Base-by-base conservation (phyloP, 2,797 vertebrate genomes). In the Kryptolebias ocellatus region DNA sequence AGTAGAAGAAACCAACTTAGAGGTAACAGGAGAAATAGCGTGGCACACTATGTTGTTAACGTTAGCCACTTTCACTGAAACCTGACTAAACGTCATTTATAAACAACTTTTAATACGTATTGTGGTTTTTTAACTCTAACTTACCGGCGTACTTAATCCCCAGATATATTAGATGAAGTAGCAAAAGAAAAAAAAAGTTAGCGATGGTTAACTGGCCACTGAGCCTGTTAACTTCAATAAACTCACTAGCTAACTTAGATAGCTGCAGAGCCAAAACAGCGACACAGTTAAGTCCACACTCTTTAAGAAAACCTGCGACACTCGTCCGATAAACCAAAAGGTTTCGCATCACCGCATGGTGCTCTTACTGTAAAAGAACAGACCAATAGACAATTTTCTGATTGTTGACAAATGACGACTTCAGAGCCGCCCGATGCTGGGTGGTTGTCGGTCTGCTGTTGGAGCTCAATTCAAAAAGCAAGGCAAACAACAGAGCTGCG, bases 391-490 rank as follows among this genome's bases (percentile, higher is more conserved):
- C 3, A 31, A 3, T 5, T 42, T 55, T 18, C 27, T 53, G 24
- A 83, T 77, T 85, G 61, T 82, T 86, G 74, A 84, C 72, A 79
- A 70, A 59, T 59, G 51, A 37, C 52, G 52, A 69, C n/a, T 61
- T 60, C 51, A 64, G 58, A 44, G 55, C 62, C 50, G 3, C 9
- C 5, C 5, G 31, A 34, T 53, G 42, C 31, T 20, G 18, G 29
- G 46, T 57, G 29, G 50, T 10, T 53, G 10, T 54, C 83, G 53
- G 67, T 45, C 63, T 58, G 27, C 83, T 68, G 64, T 53, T 54
- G 0, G 5, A 49, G 67, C 70, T 70, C 79, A 89, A 91, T 95
- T 95, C 94, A 94, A 95, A 95, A 92, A 85, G 84, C 44, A 70
- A 61, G 58, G 80, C 90, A 62, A 87, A 90, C 79, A 79, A 71